These are phyloP conservation scores for Jacana jacana DNA, from an alignment of 2,113 vertebrate genomes.

Conservation along the genomic window DNA sequence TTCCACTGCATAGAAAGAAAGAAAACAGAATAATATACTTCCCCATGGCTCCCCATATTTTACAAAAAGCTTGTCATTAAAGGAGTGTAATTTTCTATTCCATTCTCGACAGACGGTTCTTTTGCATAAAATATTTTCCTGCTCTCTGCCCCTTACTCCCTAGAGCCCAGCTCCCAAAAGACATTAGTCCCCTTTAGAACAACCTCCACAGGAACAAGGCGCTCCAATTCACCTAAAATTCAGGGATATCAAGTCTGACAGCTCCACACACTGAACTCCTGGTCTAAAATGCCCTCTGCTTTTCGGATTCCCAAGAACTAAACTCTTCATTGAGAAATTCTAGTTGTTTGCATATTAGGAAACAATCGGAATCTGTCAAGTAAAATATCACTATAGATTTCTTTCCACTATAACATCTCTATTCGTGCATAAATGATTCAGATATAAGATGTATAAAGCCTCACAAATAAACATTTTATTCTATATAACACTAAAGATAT, in stretches of 20 bases:
- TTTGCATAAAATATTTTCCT: conserved; percentile 61
- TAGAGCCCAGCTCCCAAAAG: conserved; percentile 12
- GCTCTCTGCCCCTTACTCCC: conserved; percentile 41
- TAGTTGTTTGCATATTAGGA: not conserved
- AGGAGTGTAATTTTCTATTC: conserved; percentile 53
- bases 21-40: conserved; percentile 38
- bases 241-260: conserved; percentile 29
- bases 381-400: not conserved
- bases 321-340: not conserved
- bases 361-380: not conserved
- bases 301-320: not conserved
- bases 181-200: conserved; percentile 20
- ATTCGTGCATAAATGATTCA: not conserved
- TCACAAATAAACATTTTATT: not conserved
- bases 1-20: conserved; percentile 48
- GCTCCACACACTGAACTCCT: not conserved
- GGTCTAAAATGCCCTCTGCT: conserved; percentile 20
- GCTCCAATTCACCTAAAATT: conserved; percentile 42
- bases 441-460: not conserved
- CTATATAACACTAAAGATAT: not conserved
- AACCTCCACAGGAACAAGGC: not conserved
- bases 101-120: conserved; percentile 21
- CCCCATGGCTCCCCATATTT: conserved; percentile 50
- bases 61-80: conserved; percentile 33
- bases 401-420: not conserved